Conservation (phyloP, 2,888 invertebrate species). For the Apantesis nais region DNA sequence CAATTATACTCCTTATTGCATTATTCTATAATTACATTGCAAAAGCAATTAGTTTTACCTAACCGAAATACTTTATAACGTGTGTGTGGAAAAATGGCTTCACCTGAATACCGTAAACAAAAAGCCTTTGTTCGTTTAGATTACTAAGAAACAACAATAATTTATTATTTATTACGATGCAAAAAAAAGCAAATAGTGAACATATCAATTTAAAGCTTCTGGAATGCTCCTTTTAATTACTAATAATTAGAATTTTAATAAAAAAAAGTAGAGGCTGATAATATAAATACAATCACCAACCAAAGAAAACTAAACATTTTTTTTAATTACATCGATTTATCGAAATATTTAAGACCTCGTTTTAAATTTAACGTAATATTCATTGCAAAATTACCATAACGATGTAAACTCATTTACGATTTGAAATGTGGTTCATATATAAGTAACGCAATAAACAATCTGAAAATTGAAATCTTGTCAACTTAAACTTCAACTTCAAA, state of each 20-base stretch:
- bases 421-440: neutral
- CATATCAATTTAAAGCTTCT: too few species aligned
- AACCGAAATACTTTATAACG: too few species aligned
- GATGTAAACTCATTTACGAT: neutral
- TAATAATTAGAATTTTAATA: too few species aligned
- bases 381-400: neutral
- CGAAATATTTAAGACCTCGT: neutral
- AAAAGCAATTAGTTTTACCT: neutral
- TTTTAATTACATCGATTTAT: neutral
- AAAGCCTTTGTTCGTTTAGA: neutral
- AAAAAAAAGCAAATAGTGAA: neutral
- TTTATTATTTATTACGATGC: too few species aligned
- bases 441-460: neutral
- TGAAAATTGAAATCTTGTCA: neutral
- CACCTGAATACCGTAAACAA: neutral
- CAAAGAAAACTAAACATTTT: neutral
- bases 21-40: too few species aligned
- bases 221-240: too few species aligned
- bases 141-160: too few species aligned
- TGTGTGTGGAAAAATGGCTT: too few species aligned
- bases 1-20: neutral
- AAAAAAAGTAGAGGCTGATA: too few species aligned
- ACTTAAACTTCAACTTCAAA: neutral
- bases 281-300: too few species aligned
- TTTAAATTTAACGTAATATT: neutral